phyloP scores from a whole-genome alignment of 2,113 vertebrate species.

The Cairina moschata region DNA sequence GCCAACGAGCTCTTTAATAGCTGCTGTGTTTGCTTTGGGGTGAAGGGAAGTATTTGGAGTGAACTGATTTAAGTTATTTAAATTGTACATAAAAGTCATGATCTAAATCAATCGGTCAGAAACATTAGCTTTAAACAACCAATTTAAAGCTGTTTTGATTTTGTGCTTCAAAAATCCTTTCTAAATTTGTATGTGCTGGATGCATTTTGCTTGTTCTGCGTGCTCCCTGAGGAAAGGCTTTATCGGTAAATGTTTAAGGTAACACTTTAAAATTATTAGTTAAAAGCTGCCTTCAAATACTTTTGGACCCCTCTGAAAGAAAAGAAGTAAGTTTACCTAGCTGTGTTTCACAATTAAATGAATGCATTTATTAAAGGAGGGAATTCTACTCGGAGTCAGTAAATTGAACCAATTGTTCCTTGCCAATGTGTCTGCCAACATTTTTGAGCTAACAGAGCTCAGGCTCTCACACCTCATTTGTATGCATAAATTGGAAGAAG shows the following conservation, averaged over 20 bases:
- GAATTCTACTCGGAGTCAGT: not conserved
- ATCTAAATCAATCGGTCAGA: not conserved
- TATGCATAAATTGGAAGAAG: not conserved
- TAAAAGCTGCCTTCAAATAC: not conserved
- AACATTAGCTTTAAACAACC: not conserved
- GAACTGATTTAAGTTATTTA: not conserved
- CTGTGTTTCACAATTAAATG: not conserved
- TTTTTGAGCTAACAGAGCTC: not conserved
- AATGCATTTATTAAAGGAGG: not conserved
- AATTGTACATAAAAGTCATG: not conserved
- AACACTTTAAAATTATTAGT: not conserved
- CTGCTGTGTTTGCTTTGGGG: not conserved
- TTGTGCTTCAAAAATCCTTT: not conserved
- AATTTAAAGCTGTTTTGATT: not conserved
- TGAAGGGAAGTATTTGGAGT: not conserved
- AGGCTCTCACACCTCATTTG: not conserved
- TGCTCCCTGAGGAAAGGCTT: not conserved
- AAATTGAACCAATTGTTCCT: not conserved
- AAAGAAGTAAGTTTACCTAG: not conserved
- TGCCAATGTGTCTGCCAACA: not conserved
- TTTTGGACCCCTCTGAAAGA: not conserved
- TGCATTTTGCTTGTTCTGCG: not conserved
- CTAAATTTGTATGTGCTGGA: not conserved
- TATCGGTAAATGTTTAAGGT: not conserved
- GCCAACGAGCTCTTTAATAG: too few species aligned